These are phyloP conservation scores for Anthrax anthrax DNA, from an alignment of 2,888 invertebrate genomes.

Conservation along the genomic window DNA sequence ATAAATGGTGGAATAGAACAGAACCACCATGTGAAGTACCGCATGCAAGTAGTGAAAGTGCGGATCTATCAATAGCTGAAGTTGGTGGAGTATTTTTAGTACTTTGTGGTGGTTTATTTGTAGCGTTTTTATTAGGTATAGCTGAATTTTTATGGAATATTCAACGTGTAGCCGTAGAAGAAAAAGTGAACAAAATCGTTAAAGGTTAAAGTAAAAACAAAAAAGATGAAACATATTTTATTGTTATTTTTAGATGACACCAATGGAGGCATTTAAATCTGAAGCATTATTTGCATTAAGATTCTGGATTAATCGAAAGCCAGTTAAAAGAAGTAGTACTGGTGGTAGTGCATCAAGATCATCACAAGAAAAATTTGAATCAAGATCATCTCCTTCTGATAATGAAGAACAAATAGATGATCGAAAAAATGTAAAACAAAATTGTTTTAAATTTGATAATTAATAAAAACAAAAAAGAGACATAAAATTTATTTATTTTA, in stretches of 20 bases:
- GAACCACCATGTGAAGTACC: constrained; percentile 33
- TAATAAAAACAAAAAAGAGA: too few relatives aligned
- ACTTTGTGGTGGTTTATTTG: constrained; percentile 53
- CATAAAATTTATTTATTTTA: too few relatives aligned
- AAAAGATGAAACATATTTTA: background rate
- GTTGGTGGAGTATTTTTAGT: constrained; percentile 87
- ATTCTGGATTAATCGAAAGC: constrained; percentile 60
- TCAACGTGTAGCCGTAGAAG: constrained; percentile 57
- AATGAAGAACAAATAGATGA: too few relatives aligned
- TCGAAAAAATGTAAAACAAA: too few relatives aligned
- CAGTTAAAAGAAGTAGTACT: constrained; percentile 32
- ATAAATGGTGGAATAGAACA: constrained; percentile 79
- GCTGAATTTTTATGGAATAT: constrained; percentile 78
- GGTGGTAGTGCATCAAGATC: background rate
- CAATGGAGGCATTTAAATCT: constrained; percentile 50
- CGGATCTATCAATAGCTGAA: constrained; percentile 40
- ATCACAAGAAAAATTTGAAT: background rate
- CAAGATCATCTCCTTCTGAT: background rate
- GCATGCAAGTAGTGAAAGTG: constrained; percentile 7
- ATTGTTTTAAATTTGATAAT: too few relatives aligned
- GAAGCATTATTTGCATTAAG: constrained; percentile 60
- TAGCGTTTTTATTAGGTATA: constrained; percentile 62
- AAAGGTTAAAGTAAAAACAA: too few relatives aligned
- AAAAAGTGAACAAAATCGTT: constrained; percentile 47
- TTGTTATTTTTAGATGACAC: constrained; percentile 59